Evolutionary conservation across 2,113 vertebrate species (phyloP).

Genomic region (Nyctibius bracteatus): DNA sequence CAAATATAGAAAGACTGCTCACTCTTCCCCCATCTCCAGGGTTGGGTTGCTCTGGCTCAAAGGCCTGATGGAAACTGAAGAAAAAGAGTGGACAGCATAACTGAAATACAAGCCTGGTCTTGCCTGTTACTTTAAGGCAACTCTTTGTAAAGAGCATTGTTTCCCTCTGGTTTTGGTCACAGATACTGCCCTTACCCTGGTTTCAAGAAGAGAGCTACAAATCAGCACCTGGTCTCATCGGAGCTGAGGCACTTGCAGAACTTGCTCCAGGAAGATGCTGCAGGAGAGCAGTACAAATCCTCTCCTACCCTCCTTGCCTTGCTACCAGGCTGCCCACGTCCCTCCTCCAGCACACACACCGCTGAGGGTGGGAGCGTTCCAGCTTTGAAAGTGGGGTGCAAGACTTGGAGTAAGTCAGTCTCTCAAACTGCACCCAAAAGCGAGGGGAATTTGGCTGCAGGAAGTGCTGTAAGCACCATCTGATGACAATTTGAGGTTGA

Average conservation of each 20-base stretch:
- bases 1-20: background rate
- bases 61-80: background rate
- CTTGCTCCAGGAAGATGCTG: background rate
- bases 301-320: background rate
- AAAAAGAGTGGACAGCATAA: background rate
- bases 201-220: background rate
- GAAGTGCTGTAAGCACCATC: background rate
- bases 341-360: background rate
- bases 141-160: background rate
- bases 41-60: background rate
- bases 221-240: background rate
- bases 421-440: background rate
- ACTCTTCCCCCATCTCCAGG: background rate
- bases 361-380: background rate
- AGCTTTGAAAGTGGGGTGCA: background rate
- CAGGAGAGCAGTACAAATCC: accelerated
- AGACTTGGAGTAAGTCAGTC: background rate
- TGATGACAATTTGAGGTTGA: background rate
- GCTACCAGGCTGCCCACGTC: accelerated
- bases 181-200: too few relatives aligned
- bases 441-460: background rate
- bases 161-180: background rate
- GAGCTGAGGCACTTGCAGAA: background rate
- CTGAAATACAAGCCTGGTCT: background rate
- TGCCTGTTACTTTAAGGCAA: background rate